Conservation (phyloP, 2,797 vertebrate genomes). For the Lepus townsendii region DNA sequence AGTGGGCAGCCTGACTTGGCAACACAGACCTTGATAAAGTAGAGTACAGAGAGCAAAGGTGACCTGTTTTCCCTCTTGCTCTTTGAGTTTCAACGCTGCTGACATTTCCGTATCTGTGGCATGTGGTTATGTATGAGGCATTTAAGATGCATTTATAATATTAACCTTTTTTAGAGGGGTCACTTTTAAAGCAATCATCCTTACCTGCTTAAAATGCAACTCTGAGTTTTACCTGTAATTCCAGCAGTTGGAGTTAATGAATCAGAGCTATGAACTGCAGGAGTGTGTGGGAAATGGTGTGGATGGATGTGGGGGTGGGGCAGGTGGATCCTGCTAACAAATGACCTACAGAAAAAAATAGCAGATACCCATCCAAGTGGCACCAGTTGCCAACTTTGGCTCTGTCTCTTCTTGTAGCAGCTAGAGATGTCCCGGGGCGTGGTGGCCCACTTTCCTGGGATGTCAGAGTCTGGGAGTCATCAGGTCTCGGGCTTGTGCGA, state of each 20-base stretch:
- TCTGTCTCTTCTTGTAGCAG: background rate
- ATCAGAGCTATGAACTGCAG: conserved; percentile 79
- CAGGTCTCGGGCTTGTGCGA: background rate
- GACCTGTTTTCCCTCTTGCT: conserved; percentile 73
- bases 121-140: conserved; percentile 85
- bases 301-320: background rate
- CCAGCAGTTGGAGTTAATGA: conserved; percentile 80
- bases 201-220: conserved; percentile 85
- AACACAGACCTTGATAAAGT: conserved; percentile 5
- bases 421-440: background rate
- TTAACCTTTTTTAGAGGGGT: conserved; percentile 85
- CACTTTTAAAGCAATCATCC: conserved; percentile 75
- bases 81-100: conserved; percentile 78
- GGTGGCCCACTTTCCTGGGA: background rate
- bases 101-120: conserved; percentile 86
- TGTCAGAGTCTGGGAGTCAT: background rate
- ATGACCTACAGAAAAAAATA: conserved; percentile 68
- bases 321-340: conserved; percentile 64
- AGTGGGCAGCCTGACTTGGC: background rate
- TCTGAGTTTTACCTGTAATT: conserved; percentile 76
- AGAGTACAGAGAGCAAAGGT: conserved; percentile 60
- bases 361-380: background rate
- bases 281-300: background rate
- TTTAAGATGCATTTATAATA: conserved; percentile 87
- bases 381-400: background rate